phyloP scores from a whole-genome alignment of 2,113 vertebrate genomes.

The Eretmochelys imbricata region DNA sequence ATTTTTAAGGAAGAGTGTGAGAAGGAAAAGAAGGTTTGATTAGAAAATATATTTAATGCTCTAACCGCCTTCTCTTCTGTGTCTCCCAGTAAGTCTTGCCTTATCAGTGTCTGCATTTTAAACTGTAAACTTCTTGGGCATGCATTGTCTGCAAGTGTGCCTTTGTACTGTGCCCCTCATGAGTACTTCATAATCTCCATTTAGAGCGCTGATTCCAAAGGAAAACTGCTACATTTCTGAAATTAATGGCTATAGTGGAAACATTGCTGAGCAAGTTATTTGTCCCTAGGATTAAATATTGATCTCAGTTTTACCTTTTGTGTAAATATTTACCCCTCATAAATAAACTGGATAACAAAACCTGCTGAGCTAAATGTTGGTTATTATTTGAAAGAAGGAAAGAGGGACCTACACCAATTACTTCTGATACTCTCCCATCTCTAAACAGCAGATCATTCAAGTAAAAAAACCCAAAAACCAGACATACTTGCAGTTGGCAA shows the following conservation, averaged over 20 bases:
- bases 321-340: not conserved
- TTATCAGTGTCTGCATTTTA: not conserved
- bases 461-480: no score
- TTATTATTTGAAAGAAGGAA: no score
- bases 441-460: no score
- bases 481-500: no score
- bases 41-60: not conserved
- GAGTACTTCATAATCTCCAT: not conserved
- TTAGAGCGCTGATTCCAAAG: not conserved
- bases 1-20: no score
- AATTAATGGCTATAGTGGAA: not conserved
- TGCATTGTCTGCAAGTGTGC: not conserved
- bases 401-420: no score
- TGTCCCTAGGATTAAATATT: not conserved
- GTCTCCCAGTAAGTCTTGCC: not conserved
- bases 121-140: not conserved
- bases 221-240: not conserved
- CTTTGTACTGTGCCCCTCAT: not conserved
- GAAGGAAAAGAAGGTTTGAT: no score
- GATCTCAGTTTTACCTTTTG: constrained; percentile 43
- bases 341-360: no score
- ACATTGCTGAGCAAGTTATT: not conserved
- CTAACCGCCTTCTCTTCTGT: not conserved
- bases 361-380: no score
- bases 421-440: no score